Evolutionary conservation across 1,140 invertebrate genomes (phyloP), one percentile per base, ranked within the genome.

Genomic region (Aphaenogaster floridana): DNA sequence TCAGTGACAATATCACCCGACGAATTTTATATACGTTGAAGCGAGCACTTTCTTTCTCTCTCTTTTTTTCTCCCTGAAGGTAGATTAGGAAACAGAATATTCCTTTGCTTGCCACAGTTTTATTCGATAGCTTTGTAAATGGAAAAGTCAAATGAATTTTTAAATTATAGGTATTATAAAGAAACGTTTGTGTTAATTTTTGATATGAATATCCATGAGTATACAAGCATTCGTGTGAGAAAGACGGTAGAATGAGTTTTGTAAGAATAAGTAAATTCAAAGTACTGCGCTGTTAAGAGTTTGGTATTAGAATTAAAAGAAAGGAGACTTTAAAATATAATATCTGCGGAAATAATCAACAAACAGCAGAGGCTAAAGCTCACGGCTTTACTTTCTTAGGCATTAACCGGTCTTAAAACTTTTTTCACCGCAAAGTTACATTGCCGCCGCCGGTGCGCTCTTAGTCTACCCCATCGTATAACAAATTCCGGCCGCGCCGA

Each of bases 1-100:
- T 79, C 85, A 86, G 42, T 36, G 77, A 80, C 78, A 86, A 80
- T 81, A 80, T 80, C 76, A 61, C 17, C 63, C 64, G 69, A 81
- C 64, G 72, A 69, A 66, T 66, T 81, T 59, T 66, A 80, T 34
- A 71, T 66, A 79, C n/a, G 28, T 21, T 17, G 61, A 86, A 45
- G 3, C 45, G 17, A 39, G 34, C 13, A 15, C n/a, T 42, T 11
- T 15, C 21, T 50, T 34, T 74, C 39, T 28, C 50, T 72, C 34
- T 81, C 6, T 59, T 54, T 5, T 17, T 9, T 34, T 5, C 1
- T 9, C 21, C 4, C 28, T 42, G 4, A 74, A 61, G n/a, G 34
- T 83, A 79, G 34, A 86, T 74, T 39, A 42, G 61, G 15, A 13
- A 61, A 76, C 45, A 74, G 54, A n/a, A 76, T 84, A 84, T 84